Evolutionary conservation across 2,888 invertebrate genomes (phyloP), one percentile per base, ranked within the genome.

Genomic region (Hyppa rectilinea): DNA sequence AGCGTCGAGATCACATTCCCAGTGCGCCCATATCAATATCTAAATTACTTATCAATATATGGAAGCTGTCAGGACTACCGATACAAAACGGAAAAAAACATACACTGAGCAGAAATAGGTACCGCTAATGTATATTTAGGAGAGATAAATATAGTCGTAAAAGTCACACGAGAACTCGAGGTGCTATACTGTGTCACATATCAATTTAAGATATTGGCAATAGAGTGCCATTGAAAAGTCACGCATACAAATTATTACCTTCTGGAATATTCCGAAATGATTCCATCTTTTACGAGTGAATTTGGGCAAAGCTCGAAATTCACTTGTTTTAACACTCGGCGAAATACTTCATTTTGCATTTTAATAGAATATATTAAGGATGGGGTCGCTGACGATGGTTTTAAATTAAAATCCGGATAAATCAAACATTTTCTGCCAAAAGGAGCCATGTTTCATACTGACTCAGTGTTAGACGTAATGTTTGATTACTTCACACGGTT

Each of bases 121-220:
- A 72, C 31, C 75, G 75, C 86, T 88, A 88, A 90, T 88, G 88
- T 87, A 88, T 87, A 87, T 89, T 89, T 88, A 86, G 84, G 83
- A 85, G 85, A 82, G 78, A 88, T 88, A 88, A 89, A 90, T 85
- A 84, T 78, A 72, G 85, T 84, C 86, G 86, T 93, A 92, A 92
- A 92, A 85, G 91, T 92, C 91, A 85, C 84, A 85, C 75, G 84
- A 81, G 86, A 87, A 83, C 77, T 75, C 83, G 81, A 80, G 75
- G 76, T 67, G 78, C 65, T 82, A 87, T 90, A 87, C 88, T 86
- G 87, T 89, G 91, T 91, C 92, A 91, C 92, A 92, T 92, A 92
- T 92, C 90, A 90, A 91, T 91, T 91, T 92, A 86, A 88, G 88
- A 92, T 92, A 93, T 92, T 90, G 90, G 85, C 81, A 81, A 85